Evolutionary conservation across 2,797 vertebrate species (phyloP), one percentile per base, ranked within the genome.

Genomic region (Gephyroberyx darwinii): DNA sequence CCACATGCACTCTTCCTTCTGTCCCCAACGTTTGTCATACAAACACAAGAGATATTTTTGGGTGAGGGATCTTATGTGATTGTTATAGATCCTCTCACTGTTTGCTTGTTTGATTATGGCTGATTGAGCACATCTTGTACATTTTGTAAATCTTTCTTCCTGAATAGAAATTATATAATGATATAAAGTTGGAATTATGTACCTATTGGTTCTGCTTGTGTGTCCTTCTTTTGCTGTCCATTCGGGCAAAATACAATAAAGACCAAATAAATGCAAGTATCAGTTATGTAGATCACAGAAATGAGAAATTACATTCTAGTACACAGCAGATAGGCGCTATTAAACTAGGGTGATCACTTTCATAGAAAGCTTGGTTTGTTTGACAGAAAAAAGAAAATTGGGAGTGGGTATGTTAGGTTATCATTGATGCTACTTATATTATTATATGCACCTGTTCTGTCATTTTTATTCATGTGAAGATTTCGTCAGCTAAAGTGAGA

Each of bases 131-230:
- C 86, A 86, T 88, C 67, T 86, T 94, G 92, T 95, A 93, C 77
- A 94, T 93, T 93, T 92, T 94, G 93, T 94, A 93, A 90, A 93
- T 89, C 13, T 82, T 71, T 88, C 71, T 89, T 92, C 88, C 91
- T 90, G 82, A 87, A 91, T 92, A 91, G 83, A 93, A 90, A 84
- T 76, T 22, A 90, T 90, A 91, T 84, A 90, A 91, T 71, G 71
- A 90, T 86, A 94, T 93, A 93, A 94, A 94, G 74, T 88, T 85
- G 17, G 56, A 85, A 93, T 92, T 87, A 89, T 90, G 70, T 82
- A 65, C 54, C 54, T 81, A 87, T 85, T 69, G 71, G 37, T 52
- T 86, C 45, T 56, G 59, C 20, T 65, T 81, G 9, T 65, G 82
- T 78, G 79, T 86, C 16, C 0, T 86, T 78, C 45, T 77, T 86